Base-by-base conservation (phyloP, 2,888 invertebrate species). In the Ormyrus labotus region DNA sequence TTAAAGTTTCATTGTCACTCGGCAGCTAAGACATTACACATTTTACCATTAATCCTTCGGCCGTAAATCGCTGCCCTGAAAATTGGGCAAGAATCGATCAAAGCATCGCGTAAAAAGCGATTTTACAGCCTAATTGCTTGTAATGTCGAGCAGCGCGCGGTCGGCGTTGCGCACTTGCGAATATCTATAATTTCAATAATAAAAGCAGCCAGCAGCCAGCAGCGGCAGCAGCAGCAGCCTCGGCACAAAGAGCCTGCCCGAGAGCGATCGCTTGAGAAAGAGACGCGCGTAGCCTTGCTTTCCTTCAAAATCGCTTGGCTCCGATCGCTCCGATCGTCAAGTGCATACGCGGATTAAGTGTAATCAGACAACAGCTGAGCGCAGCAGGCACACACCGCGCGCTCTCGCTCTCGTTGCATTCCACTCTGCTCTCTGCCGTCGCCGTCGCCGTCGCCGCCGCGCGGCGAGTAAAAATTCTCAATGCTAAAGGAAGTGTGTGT, bases 401-500 rank as follows among this genome's bases (percentile, higher is more conserved):
- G 8, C 55, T n/a, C 67, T 6, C 7, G 9, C 69, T 8, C 57
- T 8, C 57, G 5, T 47, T 13, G 47, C 55, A 34, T 50, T 60
- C 55, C 60, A 61, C 53, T 8, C 34, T 34, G 55, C 53, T 8
- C 34, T 34, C 34, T 34, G 34, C 34, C 34, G 34, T 4, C 34
- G 34, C 34, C 34, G 13, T 0, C 4, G 19, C 8, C 5, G 47
- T 45, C 7, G 69, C 67, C 34, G 13, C 47, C n/a, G 10, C 6
- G 69, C 1, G 57, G 61, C 58, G 10, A 60, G 53, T 67, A 83
- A 85, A 84, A 82, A 77, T 82, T 69, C 74, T 77, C 83, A 84
- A 78, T 83, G 82, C 81, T 82, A 84, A 85, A 83, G 87, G 87
- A 87, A 87, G 86, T 86, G 83, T 83, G 78, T 80, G 61, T 53